Conservation (phyloP, 2,113 vertebrate genomes). For the Zosterops lateralis region DNA sequence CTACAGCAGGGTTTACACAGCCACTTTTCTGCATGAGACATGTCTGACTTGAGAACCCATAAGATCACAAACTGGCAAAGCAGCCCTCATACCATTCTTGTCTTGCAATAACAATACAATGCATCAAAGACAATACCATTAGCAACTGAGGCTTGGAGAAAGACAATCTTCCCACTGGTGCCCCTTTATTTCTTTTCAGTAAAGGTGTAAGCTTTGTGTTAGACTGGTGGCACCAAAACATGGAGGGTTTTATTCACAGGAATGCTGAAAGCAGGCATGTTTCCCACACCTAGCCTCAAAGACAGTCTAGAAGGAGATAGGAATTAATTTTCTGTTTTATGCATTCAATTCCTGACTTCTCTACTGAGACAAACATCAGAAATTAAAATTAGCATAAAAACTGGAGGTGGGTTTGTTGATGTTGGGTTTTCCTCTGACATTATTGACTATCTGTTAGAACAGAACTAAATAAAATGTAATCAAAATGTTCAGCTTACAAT, state of each 20-base stretch:
- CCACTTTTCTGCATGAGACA: conserved; percentile 71
- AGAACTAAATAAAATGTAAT: neutral
- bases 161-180: neutral
- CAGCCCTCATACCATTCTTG: neutral
- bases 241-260: neutral
- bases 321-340: conserved; percentile 11
- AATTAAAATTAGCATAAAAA: neutral
- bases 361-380: neutral
- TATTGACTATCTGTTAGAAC: neutral
- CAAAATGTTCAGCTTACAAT: neutral
- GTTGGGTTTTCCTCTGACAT: neutral
- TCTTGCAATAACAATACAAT: neutral
- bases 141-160: neutral
- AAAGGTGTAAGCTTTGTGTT: neutral
- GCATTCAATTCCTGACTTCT: neutral
- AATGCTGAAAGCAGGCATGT: neutral
- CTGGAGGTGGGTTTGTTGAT: neutral
- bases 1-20: conserved; percentile 72
- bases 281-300: neutral
- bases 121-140: neutral
- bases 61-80: neutral
- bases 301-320: neutral
- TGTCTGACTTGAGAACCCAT: conserved; percentile 45
- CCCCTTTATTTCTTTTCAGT: neutral
- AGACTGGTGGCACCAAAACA: neutral